A percentile compares a stretch with the other conserved stretches of the same genome.
These are phyloP conservation scores for Regulus satrapa DNA, from an alignment of 2,113 vertebrate species.

Conservation along the genomic window DNA sequence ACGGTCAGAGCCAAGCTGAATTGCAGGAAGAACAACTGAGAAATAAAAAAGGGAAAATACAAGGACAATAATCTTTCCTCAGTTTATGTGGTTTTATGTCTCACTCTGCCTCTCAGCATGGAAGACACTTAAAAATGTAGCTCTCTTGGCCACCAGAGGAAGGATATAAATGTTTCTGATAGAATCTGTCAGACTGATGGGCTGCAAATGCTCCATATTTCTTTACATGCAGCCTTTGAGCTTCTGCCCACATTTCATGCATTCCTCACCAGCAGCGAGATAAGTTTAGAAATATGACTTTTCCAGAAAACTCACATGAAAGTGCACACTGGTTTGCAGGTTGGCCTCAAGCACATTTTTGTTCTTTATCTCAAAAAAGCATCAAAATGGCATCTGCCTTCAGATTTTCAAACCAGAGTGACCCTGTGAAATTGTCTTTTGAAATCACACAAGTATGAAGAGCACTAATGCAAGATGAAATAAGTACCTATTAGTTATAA, in stretches of 20 bases:
- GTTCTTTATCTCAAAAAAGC: neutral
- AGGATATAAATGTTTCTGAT: neutral
- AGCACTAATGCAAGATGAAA: neutral
- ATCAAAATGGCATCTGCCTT: neutral
- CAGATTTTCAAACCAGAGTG: neutral
- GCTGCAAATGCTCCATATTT: fast-evolving
- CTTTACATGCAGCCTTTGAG: neutral
- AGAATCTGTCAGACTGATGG: neutral
- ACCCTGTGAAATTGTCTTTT: neutral
- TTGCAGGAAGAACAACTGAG: neutral
- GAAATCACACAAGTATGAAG: neutral
- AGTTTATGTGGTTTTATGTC: neutral
- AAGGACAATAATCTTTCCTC: neutral
- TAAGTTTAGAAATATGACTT: neutral
- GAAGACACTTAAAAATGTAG: neutral
- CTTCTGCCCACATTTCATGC: neutral
- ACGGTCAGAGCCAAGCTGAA: neutral
- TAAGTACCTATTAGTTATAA: neutral
- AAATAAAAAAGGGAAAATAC: neutral
- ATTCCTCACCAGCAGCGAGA: neutral
- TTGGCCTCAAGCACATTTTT: neutral
- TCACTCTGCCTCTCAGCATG: neutral
- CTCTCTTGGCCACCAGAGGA: neutral
- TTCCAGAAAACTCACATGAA: neutral
- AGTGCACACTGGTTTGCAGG: neutral